Evolutionary conservation across 2,113 vertebrate genomes (phyloP), one percentile per base, ranked within the genome.

Genomic region (Tricholaema leucomelas): DNA sequence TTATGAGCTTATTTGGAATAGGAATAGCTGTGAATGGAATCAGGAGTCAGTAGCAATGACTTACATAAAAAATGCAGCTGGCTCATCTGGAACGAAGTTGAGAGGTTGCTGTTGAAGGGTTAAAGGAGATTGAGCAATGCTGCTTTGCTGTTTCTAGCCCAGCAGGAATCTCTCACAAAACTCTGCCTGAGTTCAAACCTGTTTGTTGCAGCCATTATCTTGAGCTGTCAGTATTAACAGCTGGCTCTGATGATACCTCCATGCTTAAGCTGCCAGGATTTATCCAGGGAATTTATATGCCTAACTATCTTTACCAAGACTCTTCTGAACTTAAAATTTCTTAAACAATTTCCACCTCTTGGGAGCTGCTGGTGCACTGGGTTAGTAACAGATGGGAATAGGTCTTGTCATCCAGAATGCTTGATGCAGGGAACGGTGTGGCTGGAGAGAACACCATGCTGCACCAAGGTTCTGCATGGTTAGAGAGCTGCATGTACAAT

Each of bases 201-300:
- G 87, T 90, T 71, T 88, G 65, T 82, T 91, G 50, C 24, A 64
- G 77, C 56, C 1, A 6, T 90, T 91, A 81, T 93, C 88, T 64
- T 48, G 61, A 88, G 70, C 80, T 93, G 85, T 94, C 88, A 88
- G 31, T 71, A 67, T 42, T 77, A 81, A 80, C 70, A 85, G 35
- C 88, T 91, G 76, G 11, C 21, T 90, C 48, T 69, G 73, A 72
- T 85, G 81, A 75, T 46, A 76, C 42, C 25, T 87, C 87, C 66
- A 31, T 17, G 8, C 16, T 65, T 2, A 4, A 81, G 72, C 46
- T 56, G 24, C 75, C 33, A 4, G 48, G 25, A 38, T 95, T 88
- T 86, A 5, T 10, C 19, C 16, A 21, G 18, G 9, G 15, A 5
- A 5, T 58, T 54, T 67, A 31, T 76, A 0, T 78, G 48, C 35